phyloP scores from a whole-genome alignment of 2,113 vertebrate species.

The Grammomys surdaster region DNA sequence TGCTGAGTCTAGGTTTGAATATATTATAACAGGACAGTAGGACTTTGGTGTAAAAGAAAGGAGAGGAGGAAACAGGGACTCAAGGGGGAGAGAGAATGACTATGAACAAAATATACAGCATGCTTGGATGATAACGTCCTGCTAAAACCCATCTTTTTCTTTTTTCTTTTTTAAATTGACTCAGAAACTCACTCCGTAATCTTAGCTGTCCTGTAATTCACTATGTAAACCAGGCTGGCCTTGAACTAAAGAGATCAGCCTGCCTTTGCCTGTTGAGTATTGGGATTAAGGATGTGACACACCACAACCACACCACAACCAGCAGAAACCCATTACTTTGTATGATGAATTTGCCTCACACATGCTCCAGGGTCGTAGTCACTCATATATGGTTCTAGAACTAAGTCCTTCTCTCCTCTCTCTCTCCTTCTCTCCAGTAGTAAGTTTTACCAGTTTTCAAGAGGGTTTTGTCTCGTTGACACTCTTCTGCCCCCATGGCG shows the following conservation, averaged over 20 bases:
- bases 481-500: conserved; percentile 43
- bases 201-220: background rate
- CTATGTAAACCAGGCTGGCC: background rate
- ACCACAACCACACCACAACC: background rate
- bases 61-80: background rate
- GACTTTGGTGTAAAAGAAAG: background rate
- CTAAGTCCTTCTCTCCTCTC: background rate
- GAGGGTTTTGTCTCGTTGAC: background rate
- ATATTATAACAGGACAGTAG: background rate
- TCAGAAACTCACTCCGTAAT: background rate
- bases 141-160: background rate
- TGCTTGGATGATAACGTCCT: background rate
- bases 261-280: background rate
- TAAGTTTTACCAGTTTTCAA: background rate
- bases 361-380: background rate
- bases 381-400: background rate
- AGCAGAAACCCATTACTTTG: background rate
- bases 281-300: background rate
- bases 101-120: background rate
- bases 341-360: background rate
- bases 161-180: background rate
- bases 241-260: background rate
- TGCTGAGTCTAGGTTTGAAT: background rate
- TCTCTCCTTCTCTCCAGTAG: background rate
- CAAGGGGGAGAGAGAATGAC: background rate